Base-by-base conservation (phyloP, 2,113 vertebrate species). In the Myotis lucifugus region DNA sequence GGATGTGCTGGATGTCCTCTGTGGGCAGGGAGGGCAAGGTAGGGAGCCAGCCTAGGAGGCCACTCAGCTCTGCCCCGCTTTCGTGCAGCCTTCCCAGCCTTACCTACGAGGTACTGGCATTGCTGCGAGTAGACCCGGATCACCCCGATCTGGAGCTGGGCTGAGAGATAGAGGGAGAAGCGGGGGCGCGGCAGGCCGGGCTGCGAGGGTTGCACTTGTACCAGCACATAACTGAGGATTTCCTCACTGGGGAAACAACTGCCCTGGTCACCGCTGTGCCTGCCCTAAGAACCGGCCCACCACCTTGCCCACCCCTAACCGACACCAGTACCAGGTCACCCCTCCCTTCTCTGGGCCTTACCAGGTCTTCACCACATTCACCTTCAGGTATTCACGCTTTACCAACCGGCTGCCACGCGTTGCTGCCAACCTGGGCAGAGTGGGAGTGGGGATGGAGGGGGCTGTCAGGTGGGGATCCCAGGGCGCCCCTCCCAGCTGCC, bases 151-250 rank as follows among this genome's bases (percentile, higher is more conserved):
- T 99, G 99, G 70, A 99, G 98, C 98, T 99, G 99, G 2, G 99
- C 98, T 18, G 99, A 99, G 7, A 99, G 98, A 95, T 99, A 99
- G 72, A 99, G 99, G 48, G 99, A 99, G 97, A 99, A 99, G 46
- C 99, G 99, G 9, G 99, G 99, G 0, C 97, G 97, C 0, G 99
- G 98, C 52, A 98, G 96, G 4, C 97, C 98, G 0, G 97, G 97
- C 9, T 4, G 70, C 1, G 98, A 98, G 0, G 99, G 98, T 0
- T 98, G 97, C 8, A 98, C 98, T 61, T 83, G 97, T 8, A 98
- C 98, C 94, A 99, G 97, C 67, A 99, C 85, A 10, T 99, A 99
- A 83, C 98, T 88, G 95, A 99, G 97, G 94, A 99, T 99, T 95
- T 99, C 98, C 56, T 98, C 96, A 13, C 99, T 99, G 96, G 6